Conservation (phyloP, 2,888 invertebrate species). For the Cephus runcator region DNA sequence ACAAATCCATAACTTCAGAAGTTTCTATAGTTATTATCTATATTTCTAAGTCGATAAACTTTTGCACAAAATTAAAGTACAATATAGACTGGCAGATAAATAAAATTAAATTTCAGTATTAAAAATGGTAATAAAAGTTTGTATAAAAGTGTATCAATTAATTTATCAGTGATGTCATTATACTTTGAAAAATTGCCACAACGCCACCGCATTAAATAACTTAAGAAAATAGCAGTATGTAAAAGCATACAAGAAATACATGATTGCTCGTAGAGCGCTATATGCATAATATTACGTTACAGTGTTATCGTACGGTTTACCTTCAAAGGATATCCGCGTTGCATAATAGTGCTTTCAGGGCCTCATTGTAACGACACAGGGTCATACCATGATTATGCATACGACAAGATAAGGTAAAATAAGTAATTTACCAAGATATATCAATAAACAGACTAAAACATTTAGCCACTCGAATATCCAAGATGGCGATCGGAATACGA, state of each 20-base stretch:
- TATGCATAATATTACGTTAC: not conserved
- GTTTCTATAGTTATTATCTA: not conserved
- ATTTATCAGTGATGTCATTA: not conserved
- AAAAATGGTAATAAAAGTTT: not conserved
- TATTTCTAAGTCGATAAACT: not conserved
- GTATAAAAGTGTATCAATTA: not conserved
- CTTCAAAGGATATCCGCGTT: not conserved
- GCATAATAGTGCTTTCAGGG: not conserved
- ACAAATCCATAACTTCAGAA: not conserved
- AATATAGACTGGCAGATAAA: not conserved
- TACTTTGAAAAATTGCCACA: not conserved
- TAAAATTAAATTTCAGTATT: not conserved
- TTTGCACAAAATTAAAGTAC: not conserved
- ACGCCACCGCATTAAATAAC: not conserved
- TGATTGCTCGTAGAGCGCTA: not conserved
- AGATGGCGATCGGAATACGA: not conserved
- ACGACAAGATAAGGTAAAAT: not conserved
- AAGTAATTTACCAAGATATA: not conserved
- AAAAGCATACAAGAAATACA: not conserved
- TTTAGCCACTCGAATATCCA: not conserved
- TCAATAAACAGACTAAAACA: not conserved
- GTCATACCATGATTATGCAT: not conserved
- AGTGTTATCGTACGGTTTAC: not conserved
- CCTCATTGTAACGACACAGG: not conserved
- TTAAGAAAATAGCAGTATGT: not conserved